Percentiles rank a stretch among this genome's conserved stretches.
Evolutionary conservation across 2,113 vertebrate species (phyloP).

Genomic region (Vulpes lagopus): DNA sequence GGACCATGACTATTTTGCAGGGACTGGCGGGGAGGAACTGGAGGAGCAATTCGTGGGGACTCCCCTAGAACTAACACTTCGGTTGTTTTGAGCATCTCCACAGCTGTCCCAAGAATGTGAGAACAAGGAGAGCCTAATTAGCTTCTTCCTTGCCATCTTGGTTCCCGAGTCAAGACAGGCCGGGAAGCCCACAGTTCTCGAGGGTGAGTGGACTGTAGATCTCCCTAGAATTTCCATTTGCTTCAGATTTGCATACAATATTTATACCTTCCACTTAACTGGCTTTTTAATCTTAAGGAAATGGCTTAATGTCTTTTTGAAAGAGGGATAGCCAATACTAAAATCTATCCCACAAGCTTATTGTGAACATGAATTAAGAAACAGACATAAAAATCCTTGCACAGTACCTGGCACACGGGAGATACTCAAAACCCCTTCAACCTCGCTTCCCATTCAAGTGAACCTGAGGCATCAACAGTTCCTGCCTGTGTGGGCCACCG

Average conservation of each 20-base stretch:
- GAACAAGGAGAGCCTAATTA: neutral
- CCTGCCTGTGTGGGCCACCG: slow-evolving; percentile 70
- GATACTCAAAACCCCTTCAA: neutral
- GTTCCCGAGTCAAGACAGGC: neutral
- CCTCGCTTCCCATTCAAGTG: neutral
- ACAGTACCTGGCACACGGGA: neutral
- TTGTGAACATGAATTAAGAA: slow-evolving; percentile 20
- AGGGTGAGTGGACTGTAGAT: neutral
- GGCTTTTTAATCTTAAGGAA: slow-evolving; percentile 48
- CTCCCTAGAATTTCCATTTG: neutral
- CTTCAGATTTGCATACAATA: neutral
- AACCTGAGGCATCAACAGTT: neutral
- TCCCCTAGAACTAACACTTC: neutral
- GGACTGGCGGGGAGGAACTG: too few species aligned
- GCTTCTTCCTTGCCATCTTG: neutral
- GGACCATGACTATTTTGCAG: neutral
- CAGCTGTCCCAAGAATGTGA: neutral
- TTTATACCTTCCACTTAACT: neutral
- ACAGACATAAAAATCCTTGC: neutral
- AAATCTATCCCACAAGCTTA: neutral
- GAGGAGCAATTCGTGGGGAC: neutral
- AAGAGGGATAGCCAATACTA: neutral
- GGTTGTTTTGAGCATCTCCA: neutral
- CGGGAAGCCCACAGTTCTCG: neutral
- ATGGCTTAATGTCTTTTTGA: slow-evolving; percentile 5